phyloP scores from a whole-genome alignment of 2,888 invertebrate genomes.

The Alloscopus bannaensis region DNA sequence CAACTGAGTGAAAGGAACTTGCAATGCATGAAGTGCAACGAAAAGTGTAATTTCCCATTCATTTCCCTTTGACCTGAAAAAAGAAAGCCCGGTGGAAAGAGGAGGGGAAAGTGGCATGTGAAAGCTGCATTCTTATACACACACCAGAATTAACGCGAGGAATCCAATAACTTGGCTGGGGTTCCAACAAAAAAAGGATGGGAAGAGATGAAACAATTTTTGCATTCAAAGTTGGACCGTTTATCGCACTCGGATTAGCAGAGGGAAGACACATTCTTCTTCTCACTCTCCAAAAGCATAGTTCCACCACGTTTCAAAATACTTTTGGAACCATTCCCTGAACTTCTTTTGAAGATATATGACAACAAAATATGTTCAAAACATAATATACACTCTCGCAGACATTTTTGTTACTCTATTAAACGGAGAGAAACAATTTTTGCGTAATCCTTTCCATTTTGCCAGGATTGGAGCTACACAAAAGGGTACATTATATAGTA shows the following conservation, averaged over 20 bases:
- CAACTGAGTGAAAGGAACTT: too few relatives aligned
- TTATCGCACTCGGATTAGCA: too few relatives aligned
- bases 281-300: too few relatives aligned
- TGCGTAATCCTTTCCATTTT: not conserved
- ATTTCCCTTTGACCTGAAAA: slow-evolving; percentile 23
- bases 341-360: not conserved
- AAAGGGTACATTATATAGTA: not conserved
- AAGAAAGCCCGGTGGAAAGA: too few relatives aligned
- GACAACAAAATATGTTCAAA: not conserved
- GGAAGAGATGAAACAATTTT: slow-evolving; percentile 17
- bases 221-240: not conserved
- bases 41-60: slow-evolving; percentile 23
- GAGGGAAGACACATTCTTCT: too few relatives aligned
- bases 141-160: slow-evolving; percentile 18
- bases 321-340: too few relatives aligned
- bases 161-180: slow-evolving; percentile 30
- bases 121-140: slow-evolving; percentile 11
- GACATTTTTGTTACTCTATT: not conserved
- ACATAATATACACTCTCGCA: not conserved
- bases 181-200: too few relatives aligned
- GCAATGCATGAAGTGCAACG: slow-evolving; percentile 25
- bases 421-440: not conserved
- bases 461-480: too few relatives aligned
- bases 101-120: too few relatives aligned
- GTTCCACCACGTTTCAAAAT: too few relatives aligned